A percentile compares a stretch with the other conserved stretches of the same genome.
Evolutionary conservation across 1,140 invertebrate species (phyloP).

Genomic region (Cataglyphis hispanica): DNA sequence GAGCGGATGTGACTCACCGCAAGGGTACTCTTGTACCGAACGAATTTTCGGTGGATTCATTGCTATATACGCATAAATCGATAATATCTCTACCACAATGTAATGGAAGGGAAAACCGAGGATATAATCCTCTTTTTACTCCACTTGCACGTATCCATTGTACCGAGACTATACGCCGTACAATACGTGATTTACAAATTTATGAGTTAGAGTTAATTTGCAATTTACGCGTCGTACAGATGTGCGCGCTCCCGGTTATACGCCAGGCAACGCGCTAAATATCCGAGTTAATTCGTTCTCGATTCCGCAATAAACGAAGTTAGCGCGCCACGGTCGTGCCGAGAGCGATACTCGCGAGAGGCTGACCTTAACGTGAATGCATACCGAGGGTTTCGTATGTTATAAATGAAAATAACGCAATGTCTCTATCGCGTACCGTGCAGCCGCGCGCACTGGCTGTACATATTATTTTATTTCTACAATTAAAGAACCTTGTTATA

Average conservation of each 20-base stretch:
- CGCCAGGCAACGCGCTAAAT: conserved; percentile 37
- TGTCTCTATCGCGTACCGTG: conserved; percentile 23
- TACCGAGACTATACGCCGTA: conserved; percentile 12
- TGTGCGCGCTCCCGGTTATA: conserved; percentile 8
- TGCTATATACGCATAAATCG: conserved; percentile 51
- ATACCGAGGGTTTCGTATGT: conserved; percentile 63
- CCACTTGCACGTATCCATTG: conserved; percentile 2
- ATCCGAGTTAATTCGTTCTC: conserved; percentile 55
- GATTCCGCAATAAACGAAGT: conserved; percentile 59
- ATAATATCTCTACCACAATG: conserved; percentile 48
- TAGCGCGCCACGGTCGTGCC: conserved; percentile 28
- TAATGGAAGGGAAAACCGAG: neutral
- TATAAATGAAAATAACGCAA: conserved; percentile 68
- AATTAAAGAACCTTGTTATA: conserved; percentile 56
- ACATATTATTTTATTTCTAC: conserved; percentile 64
- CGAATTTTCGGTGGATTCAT: conserved; percentile 66
- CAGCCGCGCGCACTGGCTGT: neutral
- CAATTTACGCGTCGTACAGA: conserved; percentile 52
- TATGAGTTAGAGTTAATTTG: conserved; percentile 51
- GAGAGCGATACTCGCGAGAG: conserved; percentile 60
- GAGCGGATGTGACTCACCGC: conserved; percentile 72
- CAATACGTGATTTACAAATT: conserved; percentile 58
- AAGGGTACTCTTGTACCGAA: conserved; percentile 15
- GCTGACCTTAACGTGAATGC: conserved; percentile 64
- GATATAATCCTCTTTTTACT: conserved; percentile 4